Evolutionary conservation across 2,888 invertebrate genomes (phyloP).

Genomic region (Melanchra persicariae): DNA sequence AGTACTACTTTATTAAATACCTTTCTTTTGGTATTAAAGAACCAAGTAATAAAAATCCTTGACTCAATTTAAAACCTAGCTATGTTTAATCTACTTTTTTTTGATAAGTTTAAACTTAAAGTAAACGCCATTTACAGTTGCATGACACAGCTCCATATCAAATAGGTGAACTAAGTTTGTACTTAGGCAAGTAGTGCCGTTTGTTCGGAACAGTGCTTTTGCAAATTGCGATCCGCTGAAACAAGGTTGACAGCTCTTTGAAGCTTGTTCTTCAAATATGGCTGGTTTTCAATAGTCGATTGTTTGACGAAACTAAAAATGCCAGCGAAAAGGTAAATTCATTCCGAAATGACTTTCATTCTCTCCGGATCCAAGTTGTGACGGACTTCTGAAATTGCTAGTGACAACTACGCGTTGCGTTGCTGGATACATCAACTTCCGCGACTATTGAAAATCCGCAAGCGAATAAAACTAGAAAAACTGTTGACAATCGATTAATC

Average conservation of each 20-base stretch:
- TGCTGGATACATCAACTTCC: constrained; percentile 9
- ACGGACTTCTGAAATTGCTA: constrained; percentile 35
- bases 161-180: constrained; percentile 24
- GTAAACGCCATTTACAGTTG: constrained; percentile 20
- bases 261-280: constrained; percentile 14
- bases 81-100: constrained; percentile 6
- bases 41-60: constrained; percentile 23
- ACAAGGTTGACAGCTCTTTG: constrained; percentile 35
- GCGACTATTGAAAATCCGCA: background rate
- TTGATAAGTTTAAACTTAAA: constrained; percentile 16
- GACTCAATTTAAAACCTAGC: constrained; percentile 13
- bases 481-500: background rate
- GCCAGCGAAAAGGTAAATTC: constrained; percentile 31
- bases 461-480: constrained; percentile 7
- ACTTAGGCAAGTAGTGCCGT: constrained; percentile 10
- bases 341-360: constrained; percentile 33
- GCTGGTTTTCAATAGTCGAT: constrained; percentile 29
- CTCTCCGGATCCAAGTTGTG: constrained; percentile 16
- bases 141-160: constrained; percentile 29
- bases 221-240: constrained; percentile 35
- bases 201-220: constrained; percentile 23
- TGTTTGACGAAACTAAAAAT: constrained; percentile 30
- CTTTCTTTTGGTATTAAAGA: constrained; percentile 12
- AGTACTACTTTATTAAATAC: constrained; percentile 39
- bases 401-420: constrained; percentile 19